These are phyloP conservation scores for Stenopsyche tienmushanensis DNA, from an alignment of 1,140 invertebrate species.

Conservation along the genomic window DNA sequence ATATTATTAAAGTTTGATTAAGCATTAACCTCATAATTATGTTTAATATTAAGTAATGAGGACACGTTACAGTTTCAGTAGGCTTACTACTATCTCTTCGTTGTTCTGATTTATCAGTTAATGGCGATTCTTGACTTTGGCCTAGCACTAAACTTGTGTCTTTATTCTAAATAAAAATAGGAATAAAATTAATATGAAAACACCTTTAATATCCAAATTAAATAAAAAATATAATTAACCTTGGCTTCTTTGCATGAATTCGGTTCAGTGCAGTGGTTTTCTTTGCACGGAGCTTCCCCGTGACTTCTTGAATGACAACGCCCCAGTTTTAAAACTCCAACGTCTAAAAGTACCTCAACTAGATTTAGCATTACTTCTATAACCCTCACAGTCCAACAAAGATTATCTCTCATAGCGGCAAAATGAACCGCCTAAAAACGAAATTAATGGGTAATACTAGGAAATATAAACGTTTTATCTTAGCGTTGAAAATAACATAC, in stretches of 20 bases:
- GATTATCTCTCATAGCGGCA: constrained; percentile 74
- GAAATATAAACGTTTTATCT: constrained; percentile 2
- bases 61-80: constrained; percentile 49
- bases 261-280: constrained; percentile 19
- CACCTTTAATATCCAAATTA: not conserved
- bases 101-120: constrained; percentile 53
- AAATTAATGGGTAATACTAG: no score
- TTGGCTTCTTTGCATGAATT: constrained; percentile 13
- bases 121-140: constrained; percentile 56
- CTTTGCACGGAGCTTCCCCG: constrained; percentile 30
- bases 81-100: constrained; percentile 48
- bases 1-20: not conserved
- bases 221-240: constrained; percentile 6
- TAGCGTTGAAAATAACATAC: constrained; percentile 51
- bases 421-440: constrained; percentile 80
- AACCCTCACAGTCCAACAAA: constrained; percentile 78
- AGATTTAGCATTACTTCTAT: constrained; percentile 89
- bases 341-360: constrained; percentile 83
- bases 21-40: constrained; percentile 49
- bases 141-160: constrained; percentile 51
- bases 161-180: constrained; percentile 46
- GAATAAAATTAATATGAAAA: not conserved
- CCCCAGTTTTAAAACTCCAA: constrained; percentile 75
- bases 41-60: constrained; percentile 55
- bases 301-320: constrained; percentile 32